phyloP scores from a whole-genome alignment of 2,797 vertebrate species.

The Sardinella longiceps region DNA sequence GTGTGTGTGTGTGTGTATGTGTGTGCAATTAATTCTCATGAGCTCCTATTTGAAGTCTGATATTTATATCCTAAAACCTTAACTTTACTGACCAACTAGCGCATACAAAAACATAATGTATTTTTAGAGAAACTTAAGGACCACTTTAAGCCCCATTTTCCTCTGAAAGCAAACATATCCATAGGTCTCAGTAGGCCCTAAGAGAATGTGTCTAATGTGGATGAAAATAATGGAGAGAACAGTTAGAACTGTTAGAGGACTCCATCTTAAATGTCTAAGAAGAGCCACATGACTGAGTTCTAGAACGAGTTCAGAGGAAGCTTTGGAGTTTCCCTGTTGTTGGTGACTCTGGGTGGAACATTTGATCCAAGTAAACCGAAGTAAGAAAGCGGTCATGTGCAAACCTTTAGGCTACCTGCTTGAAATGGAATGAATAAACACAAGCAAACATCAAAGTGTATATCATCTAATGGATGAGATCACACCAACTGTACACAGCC shows the following conservation, averaged over 20 bases:
- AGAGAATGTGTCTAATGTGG: too few relatives aligned
- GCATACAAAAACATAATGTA: neutral
- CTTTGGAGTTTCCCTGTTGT: neutral
- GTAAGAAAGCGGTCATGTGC: neutral
- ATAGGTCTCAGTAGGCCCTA: too few relatives aligned
- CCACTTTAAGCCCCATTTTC: neutral
- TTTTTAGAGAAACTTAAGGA: neutral
- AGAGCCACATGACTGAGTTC: neutral
- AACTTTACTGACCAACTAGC: too few relatives aligned
- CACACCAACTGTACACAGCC: neutral
- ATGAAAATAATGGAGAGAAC: too few relatives aligned
- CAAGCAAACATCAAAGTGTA: neutral
- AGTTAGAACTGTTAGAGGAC: too few relatives aligned
- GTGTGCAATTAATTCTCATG: neutral
- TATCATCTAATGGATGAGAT: neutral
- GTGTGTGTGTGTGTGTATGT: neutral
- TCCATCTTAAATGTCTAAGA: neutral
- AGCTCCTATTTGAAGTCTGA: neutral
- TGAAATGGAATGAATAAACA: neutral
- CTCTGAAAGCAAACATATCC: too few relatives aligned
- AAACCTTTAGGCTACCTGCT: neutral
- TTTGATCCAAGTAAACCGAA: neutral
- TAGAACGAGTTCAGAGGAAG: neutral
- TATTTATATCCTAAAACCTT: neutral
- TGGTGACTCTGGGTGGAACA: neutral